Evolutionary conservation across 2,888 invertebrate genomes (phyloP).

Genomic region (Falcaria lacertinaria): DNA sequence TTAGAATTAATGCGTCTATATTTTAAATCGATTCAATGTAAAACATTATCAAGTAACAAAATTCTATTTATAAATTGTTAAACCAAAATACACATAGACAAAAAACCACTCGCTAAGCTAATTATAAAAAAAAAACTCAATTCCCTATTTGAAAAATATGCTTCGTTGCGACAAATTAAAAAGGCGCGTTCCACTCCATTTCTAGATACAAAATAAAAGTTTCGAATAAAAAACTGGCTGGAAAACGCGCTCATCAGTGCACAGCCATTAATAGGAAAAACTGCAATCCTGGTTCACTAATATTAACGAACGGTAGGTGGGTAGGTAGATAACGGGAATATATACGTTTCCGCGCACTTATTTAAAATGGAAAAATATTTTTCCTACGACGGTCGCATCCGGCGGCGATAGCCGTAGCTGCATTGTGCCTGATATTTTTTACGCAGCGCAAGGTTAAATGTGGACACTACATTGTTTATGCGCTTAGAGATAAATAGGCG

Average conservation of each 20-base stretch:
- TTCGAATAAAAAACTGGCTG: slow-evolving; percentile 33
- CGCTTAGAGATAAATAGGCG: not conserved
- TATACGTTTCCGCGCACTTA: slow-evolving; percentile 68
- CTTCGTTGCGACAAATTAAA: slow-evolving; percentile 29
- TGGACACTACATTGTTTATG: slow-evolving; percentile 1
- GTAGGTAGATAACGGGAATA: slow-evolving; percentile 75
- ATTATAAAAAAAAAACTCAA: too few species aligned
- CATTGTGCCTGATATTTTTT: slow-evolving; percentile 3
- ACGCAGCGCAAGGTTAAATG: slow-evolving; percentile 1
- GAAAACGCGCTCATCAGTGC: slow-evolving; percentile 50
- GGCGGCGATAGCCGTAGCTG: slow-evolving; percentile 6
- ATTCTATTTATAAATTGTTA: too few species aligned
- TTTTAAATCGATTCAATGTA: too few species aligned
- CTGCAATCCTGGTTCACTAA: slow-evolving; percentile 53
- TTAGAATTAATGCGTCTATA: too few species aligned
- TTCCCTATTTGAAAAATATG: not conserved
- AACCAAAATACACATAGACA: too few species aligned
- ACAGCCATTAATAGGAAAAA: slow-evolving; percentile 64
- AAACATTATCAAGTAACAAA: too few species aligned
- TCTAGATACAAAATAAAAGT: slow-evolving; percentile 41
- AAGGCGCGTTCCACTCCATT: slow-evolving; percentile 46
- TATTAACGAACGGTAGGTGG: slow-evolving; percentile 69
- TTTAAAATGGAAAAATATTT: slow-evolving; percentile 78
- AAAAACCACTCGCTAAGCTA: too few species aligned
- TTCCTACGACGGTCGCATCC: slow-evolving; percentile 54